These are phyloP conservation scores for Furcifer pardalis DNA, from an alignment of 2,797 vertebrate species.

Conservation along the genomic window DNA sequence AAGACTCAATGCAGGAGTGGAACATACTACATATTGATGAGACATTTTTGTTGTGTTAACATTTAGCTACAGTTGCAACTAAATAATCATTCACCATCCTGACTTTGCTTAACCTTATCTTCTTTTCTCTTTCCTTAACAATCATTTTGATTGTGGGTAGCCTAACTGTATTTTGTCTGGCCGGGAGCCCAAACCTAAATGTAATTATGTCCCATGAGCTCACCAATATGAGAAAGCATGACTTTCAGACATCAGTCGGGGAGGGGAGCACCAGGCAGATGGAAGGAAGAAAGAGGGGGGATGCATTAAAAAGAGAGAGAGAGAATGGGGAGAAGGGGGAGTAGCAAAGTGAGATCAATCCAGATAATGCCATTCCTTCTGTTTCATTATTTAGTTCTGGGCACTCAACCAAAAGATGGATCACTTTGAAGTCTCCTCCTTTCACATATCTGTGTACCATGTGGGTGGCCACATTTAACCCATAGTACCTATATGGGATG, in stretches of 20 bases:
- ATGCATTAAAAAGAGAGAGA: slow-evolving; percentile 39
- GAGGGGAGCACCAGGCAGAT: neutral
- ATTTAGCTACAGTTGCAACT: neutral
- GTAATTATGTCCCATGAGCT: slow-evolving; percentile 26
- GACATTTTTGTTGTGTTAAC: slow-evolving; percentile 22
- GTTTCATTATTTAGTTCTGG: neutral
- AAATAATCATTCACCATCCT: neutral
- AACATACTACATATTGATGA: neutral
- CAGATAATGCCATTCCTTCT: neutral
- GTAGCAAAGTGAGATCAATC: neutral
- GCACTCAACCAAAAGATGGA: neutral
- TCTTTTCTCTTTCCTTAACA: neutral
- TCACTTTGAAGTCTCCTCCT: neutral
- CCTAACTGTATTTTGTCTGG: neutral
- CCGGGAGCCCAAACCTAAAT: slow-evolving; percentile 43
- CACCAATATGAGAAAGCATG: slow-evolving; percentile 33
- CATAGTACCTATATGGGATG: neutral
- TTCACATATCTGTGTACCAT: neutral
- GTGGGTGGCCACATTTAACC: neutral
- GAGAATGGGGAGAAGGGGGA: slow-evolving; percentile 7
- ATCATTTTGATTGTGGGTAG: slow-evolving; percentile 14
- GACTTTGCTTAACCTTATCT: neutral
- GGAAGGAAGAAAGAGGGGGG: neutral
- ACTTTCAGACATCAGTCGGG: slow-evolving; percentile 40
- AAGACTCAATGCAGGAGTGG: neutral